A percentile compares a stretch with the other conserved stretches of the same genome.
These are phyloP conservation scores for Erythrolamprus reginae DNA, from an alignment of 2,113 vertebrate genomes.

Conservation along the genomic window DNA sequence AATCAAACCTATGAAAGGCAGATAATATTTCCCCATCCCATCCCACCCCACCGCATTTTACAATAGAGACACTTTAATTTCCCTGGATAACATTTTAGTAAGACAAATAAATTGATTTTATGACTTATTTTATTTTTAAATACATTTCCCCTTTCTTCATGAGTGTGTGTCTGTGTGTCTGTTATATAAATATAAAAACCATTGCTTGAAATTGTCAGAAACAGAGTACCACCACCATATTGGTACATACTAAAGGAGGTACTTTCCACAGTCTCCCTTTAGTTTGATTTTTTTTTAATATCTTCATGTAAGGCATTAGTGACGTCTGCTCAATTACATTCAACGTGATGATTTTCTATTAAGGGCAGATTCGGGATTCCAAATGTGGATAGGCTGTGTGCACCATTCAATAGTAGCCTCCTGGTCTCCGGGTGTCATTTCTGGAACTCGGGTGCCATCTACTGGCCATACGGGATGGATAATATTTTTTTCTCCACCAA, in stretches of 20 bases:
- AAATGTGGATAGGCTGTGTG: neutral
- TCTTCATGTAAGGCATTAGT: conserved; percentile 54
- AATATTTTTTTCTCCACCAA: conserved; percentile 3
- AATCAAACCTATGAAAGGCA: neutral
- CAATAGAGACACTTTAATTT: neutral
- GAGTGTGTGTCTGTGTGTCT: neutral
- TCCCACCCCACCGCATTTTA: neutral
- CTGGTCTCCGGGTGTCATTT: conserved; percentile 19
- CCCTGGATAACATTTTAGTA: neutral
- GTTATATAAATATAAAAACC: neutral
- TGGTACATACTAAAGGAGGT: neutral
- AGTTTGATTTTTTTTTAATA: neutral
- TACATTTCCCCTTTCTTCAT: conserved; percentile 24
- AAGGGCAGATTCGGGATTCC: conserved; percentile 13
- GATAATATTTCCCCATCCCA: neutral
- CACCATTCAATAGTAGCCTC: neutral
- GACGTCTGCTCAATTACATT: conserved; percentile 53
- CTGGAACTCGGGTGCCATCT: conserved; percentile 65
- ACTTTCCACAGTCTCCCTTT: conserved; percentile 15
- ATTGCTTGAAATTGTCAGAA: neutral
- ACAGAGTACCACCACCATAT: neutral
- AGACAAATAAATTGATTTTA: neutral
- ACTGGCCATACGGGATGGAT: conserved; percentile 27
- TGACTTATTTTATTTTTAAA: conserved; percentile 21
- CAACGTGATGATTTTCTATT: conserved; percentile 41